These are phyloP conservation scores for Chroicocephalus ridibundus DNA, from an alignment of 2,113 vertebrate genomes.

Conservation along the genomic window DNA sequence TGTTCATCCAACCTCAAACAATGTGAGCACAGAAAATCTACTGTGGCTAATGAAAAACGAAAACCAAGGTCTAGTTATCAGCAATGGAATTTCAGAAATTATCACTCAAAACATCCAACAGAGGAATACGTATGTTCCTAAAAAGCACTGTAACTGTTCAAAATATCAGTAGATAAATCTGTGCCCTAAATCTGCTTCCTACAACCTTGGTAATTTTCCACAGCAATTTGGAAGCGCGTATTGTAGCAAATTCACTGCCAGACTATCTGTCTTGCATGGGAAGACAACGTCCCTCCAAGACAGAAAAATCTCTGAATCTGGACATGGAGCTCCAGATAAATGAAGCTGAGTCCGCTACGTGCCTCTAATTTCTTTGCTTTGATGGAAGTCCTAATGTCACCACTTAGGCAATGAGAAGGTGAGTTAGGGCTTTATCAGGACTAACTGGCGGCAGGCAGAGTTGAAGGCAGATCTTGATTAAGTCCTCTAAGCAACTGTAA, in stretches of 20 bases:
- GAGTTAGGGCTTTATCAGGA: conserved; percentile 4
- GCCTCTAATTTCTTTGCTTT: conserved; percentile 35
- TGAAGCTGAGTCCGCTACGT: not conserved
- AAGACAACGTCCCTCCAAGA: not conserved
- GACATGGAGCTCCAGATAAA: not conserved
- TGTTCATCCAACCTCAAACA: not conserved
- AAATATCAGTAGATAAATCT: not conserved
- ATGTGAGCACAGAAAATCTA: not conserved
- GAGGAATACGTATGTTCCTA: not conserved
- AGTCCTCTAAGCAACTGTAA: not conserved
- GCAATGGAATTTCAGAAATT: not conserved
- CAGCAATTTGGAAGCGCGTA: not conserved
- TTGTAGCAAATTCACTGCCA: not conserved
- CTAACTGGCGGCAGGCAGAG: conserved; percentile 1
- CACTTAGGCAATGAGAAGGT: not conserved
- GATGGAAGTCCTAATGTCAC: conserved; percentile 43
- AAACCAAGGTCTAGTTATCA: not conserved
- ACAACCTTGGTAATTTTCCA: not conserved
- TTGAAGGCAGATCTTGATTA: conserved; percentile 1
- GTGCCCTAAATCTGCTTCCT: not conserved
- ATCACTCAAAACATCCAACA: not conserved
- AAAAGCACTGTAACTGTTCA: not conserved
- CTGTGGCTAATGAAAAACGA: not conserved
- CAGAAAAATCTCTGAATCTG: not conserved
- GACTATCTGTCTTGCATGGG: not conserved